Evolutionary conservation across 2,888 invertebrate genomes (phyloP).

Genomic region (Lasioglossum leucozonium): DNA sequence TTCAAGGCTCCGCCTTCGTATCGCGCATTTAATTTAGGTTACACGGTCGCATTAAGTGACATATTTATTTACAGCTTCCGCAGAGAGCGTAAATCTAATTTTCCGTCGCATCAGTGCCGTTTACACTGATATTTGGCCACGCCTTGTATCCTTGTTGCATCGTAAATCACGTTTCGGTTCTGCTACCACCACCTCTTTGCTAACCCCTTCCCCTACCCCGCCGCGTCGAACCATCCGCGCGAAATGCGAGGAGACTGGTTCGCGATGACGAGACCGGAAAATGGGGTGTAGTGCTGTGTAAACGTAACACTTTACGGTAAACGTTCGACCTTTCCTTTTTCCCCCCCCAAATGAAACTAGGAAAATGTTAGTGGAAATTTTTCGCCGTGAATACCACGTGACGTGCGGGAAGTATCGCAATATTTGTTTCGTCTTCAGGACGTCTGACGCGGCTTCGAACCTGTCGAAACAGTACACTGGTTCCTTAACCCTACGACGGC

Average conservation of each 20-base stretch:
- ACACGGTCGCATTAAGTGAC: constrained; percentile 39
- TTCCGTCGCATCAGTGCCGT: constrained; percentile 76
- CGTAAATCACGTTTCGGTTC: constrained; percentile 67
- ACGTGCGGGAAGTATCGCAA: neutral
- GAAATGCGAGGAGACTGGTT: constrained; percentile 57
- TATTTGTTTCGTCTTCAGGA: neutral
- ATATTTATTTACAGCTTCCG: constrained; percentile 77
- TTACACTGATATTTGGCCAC: constrained; percentile 71
- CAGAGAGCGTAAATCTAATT: constrained; percentile 75
- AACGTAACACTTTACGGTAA: constrained; percentile 40
- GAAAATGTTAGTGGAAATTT: constrained; percentile 10
- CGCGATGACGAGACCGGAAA: constrained; percentile 56
- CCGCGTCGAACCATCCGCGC: constrained; percentile 22
- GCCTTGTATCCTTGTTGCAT: constrained; percentile 49
- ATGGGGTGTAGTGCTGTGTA: constrained; percentile 47
- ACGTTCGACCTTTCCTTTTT: neutral
- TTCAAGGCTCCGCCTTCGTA: neutral
- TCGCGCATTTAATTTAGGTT: constrained; percentile 43
- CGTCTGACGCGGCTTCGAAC: neutral
- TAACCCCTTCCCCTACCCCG: neutral
- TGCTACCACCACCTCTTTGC: neutral
- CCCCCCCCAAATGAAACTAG: neutral
- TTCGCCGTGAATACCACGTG: neutral
- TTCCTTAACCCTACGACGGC: too few relatives aligned
- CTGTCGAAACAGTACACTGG: neutral